phyloP scores from a whole-genome alignment of 2,888 invertebrate species.

The Tenthredo distinguenda region DNA sequence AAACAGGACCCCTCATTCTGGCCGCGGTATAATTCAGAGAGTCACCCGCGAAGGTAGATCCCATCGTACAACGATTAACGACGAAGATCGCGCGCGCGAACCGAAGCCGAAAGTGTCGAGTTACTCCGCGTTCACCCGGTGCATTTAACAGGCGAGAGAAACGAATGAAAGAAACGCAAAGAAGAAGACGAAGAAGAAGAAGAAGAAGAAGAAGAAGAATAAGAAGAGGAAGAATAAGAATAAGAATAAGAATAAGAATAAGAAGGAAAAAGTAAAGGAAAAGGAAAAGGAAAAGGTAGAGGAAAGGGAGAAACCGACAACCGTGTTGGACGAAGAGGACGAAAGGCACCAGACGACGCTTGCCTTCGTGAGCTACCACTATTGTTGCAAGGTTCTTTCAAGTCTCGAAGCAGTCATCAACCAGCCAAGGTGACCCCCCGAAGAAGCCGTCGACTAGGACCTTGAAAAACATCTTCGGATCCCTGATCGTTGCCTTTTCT shows the following conservation, averaged over 20 bases:
- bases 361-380: conserved; percentile 54
- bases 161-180: conserved; percentile 45
- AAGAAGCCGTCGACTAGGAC: conserved; percentile 54
- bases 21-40: conserved; percentile 48
- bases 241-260: conserved; percentile 16
- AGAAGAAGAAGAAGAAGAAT: not conserved
- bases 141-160: conserved; percentile 40
- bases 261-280: not conserved
- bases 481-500: conserved; percentile 56
- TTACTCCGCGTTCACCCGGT: conserved; percentile 52
- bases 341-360: conserved; percentile 49
- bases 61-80: conserved; percentile 50
- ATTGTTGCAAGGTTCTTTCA: conserved; percentile 59
- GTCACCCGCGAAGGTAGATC: conserved; percentile 45
- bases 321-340: conserved; percentile 47
- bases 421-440: conserved; percentile 58
- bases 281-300: conserved; percentile 21
- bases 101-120: conserved; percentile 50
- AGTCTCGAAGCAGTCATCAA: conserved; percentile 57
- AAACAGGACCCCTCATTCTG: conserved; percentile 33
- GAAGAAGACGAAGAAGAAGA: conserved; percentile 7
- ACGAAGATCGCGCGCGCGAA: conserved; percentile 51
- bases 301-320: conserved; percentile 40
- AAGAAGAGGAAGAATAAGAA: not conserved
- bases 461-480: conserved; percentile 53